A percentile compares a stretch with the other conserved stretches of the same genome.
Evolutionary conservation across 2,797 vertebrate species (phyloP).

Genomic region (Anas georgica): DNA sequence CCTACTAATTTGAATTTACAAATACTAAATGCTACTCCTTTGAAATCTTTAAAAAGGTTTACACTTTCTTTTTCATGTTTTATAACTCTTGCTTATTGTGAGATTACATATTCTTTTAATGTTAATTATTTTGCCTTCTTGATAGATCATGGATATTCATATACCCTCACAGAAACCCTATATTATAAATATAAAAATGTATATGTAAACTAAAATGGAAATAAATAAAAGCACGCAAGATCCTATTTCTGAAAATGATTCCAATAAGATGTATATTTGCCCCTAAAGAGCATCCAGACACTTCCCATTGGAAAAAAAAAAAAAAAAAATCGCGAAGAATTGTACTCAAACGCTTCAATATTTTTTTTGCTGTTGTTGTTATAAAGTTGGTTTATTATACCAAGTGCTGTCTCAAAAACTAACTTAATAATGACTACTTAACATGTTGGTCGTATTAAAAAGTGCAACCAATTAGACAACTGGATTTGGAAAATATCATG

Average conservation of each 20-base stretch:
- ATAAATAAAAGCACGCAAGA: neutral
- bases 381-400: neutral
- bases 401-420: neutral
- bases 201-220: neutral
- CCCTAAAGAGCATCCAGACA: neutral
- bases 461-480: neutral
- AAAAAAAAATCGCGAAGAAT: neutral
- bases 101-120: neutral
- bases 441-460: neutral
- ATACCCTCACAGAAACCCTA: neutral
- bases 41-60: constrained; percentile 36
- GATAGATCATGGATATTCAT: neutral
- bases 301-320: neutral
- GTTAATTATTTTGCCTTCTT: neutral
- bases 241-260: neutral
- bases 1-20: constrained; percentile 57
- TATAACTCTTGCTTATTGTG: neutral
- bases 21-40: constrained; percentile 8
- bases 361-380: neutral
- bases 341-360: neutral
- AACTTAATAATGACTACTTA: neutral
- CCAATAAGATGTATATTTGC: neutral
- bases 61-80: constrained; percentile 15
- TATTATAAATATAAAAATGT: neutral
- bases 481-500: neutral